These are phyloP conservation scores for Poeciliopsis turneri DNA, from an alignment of 2,797 vertebrate genomes.

Conservation along the genomic window DNA sequence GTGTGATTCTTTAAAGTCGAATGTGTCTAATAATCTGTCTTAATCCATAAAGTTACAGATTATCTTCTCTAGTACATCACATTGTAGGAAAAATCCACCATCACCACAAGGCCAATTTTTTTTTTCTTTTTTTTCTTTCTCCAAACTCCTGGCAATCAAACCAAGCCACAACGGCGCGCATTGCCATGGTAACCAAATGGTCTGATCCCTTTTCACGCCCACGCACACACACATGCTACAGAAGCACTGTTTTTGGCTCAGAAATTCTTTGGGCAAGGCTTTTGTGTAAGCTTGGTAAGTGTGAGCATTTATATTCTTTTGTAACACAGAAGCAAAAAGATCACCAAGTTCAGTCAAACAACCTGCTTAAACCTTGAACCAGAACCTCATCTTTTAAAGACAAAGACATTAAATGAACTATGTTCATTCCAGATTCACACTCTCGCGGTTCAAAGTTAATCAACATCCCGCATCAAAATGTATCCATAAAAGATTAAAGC, in stretches of 20 bases:
- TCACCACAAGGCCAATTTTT: background rate
- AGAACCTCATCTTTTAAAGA: background rate
- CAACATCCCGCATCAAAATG: slow-evolving; percentile 45
- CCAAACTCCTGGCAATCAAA: slow-evolving; percentile 54
- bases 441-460: slow-evolving; percentile 34
- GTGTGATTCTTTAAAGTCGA: background rate
- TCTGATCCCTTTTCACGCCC: slow-evolving; percentile 58
- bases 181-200: slow-evolving; percentile 73
- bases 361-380: background rate
- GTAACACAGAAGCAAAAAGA: slow-evolving; percentile 39
- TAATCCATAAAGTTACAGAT: background rate
- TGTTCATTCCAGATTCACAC: background rate
- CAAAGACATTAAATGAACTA: background rate
- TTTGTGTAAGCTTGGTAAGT: slow-evolving; percentile 66
- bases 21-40: background rate
- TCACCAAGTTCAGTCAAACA: background rate
- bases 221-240: slow-evolving; percentile 41
- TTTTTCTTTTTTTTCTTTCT: background rate
- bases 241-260: slow-evolving; percentile 45
- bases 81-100: background rate
- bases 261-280: slow-evolving; percentile 52
- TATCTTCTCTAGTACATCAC: no score
- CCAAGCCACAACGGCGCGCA: slow-evolving; percentile 62
- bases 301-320: slow-evolving; percentile 77
- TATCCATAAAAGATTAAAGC: slow-evolving; percentile 47